Base-by-base conservation (phyloP, 2,113 vertebrate genomes). In the Pipra filicauda region DNA sequence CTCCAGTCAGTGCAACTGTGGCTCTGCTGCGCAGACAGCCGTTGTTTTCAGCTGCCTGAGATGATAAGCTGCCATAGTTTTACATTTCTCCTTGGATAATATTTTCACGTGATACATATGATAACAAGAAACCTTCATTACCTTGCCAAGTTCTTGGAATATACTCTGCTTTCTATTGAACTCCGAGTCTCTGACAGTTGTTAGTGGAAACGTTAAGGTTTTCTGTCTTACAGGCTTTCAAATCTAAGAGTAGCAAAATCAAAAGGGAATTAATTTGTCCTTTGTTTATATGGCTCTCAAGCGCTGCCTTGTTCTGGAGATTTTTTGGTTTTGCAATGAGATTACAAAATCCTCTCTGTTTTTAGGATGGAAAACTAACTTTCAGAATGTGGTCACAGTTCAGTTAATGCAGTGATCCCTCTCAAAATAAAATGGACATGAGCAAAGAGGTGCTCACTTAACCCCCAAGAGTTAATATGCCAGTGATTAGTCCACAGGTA, bases 71-170 rank as follows among this genome's bases (percentile, higher is more conserved):
- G 79, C 79, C 79, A 75, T 35, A 18, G 85, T 94, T 93, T 92
- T 72, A 64, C 66, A 73, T 95, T 93, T 91, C 85, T 90, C 90
- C 90, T 94, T 88, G 76, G 85, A 65, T 86, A 95, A 57, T 88
- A 76, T 96, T 96, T 96, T 84, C 93, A 96, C 74, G 31, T 93
- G 92, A 86, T 91, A 64, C 79, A 12, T 22, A 78, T 0, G 73
- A 96, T 94, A 96, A 96, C 85, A 91, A 91, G 78, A 79, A 94
- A 88, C 65, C 86, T 83, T 94, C 90, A 9, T 85, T 95, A 94
- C 77, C 90, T 74, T 94, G 96, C 95, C 92, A 95, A 91, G 70
- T 92, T 92, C 75, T 85, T 92, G 83, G 90, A 86, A 93, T 77
- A 80, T 65, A 35, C 31, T 91, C 85, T 87, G 88, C 91, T 94